Conservation (phyloP, 2,113 vertebrate species). For the Petromus typicus region DNA sequence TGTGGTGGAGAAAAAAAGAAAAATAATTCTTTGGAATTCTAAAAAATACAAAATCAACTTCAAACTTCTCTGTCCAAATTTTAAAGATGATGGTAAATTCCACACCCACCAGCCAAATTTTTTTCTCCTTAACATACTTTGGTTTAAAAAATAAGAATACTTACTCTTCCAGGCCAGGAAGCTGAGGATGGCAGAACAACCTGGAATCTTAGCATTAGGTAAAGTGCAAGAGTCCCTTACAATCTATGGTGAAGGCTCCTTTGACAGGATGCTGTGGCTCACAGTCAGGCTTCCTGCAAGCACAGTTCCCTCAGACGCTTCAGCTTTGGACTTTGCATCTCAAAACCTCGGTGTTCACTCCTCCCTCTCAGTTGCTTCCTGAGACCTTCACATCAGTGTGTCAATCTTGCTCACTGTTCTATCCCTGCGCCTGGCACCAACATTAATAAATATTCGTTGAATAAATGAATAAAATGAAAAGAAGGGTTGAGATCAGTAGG, state of each 20-base stretch:
- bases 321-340: neutral
- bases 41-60: neutral
- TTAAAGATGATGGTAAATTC: conserved; percentile 34
- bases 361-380: neutral
- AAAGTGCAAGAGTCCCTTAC: conserved; percentile 1
- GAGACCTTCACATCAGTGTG: conserved; percentile 23
- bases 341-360: neutral
- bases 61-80: neutral
- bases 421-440: conserved; percentile 61
- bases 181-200: neutral
- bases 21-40: neutral
- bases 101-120: neutral
- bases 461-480: conserved; percentile 75
- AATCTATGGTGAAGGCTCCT: neutral
- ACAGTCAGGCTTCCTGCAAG: neutral
- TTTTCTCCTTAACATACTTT: neutral
- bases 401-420: conserved; percentile 39
- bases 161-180: neutral
- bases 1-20: conserved; percentile 6
- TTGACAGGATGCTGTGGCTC: neutral
- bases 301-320: neutral
- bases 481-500: conserved; percentile 50
- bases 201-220: neutral
- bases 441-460: conserved; percentile 73
- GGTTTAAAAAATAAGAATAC: neutral